Evolutionary conservation across 1,140 invertebrate genomes (phyloP).

Genomic region (Drosophila lini): DNA sequence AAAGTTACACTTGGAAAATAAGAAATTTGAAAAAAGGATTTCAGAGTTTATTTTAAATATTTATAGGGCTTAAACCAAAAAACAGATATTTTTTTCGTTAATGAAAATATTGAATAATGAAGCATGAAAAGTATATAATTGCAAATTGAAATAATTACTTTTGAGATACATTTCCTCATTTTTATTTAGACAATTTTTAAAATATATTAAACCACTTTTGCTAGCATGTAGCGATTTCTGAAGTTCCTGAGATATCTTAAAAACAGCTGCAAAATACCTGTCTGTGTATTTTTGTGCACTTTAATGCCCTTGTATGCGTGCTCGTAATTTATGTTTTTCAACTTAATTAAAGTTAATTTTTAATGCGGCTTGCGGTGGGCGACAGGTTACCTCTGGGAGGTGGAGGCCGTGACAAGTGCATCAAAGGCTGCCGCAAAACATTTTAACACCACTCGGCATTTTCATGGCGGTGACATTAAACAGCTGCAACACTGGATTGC

Average conservation of each 20-base stretch:
- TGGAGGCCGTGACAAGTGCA: constrained; percentile 62
- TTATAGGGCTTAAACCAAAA: too few relatives aligned
- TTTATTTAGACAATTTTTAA: background rate
- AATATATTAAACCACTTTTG: background rate
- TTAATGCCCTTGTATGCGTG: constrained; percentile 65
- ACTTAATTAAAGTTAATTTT: constrained; percentile 84
- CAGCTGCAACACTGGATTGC: constrained; percentile 58
- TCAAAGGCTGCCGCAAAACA: constrained; percentile 77
- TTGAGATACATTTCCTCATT: too few relatives aligned
- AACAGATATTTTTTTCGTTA: too few relatives aligned
- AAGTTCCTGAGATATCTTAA: constrained; percentile 16
- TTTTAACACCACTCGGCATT: constrained; percentile 80
- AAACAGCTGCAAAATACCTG: constrained; percentile 18
- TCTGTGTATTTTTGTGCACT: constrained; percentile 40
- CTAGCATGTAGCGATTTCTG: constrained; percentile 30
- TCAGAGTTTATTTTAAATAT: too few relatives aligned
- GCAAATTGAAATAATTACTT: too few relatives aligned
- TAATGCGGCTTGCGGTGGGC: constrained; percentile 59
- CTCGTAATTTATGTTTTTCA: constrained; percentile 79
- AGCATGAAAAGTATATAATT: too few relatives aligned
- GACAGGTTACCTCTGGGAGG: constrained; percentile 49
- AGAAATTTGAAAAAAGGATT: too few relatives aligned
- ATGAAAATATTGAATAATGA: too few relatives aligned
- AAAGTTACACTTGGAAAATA: constrained; percentile 1
- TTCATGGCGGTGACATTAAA: constrained; percentile 80